Evolutionary conservation across 1,140 invertebrate genomes (phyloP).

Genomic region (Sogatella furcifera): DNA sequence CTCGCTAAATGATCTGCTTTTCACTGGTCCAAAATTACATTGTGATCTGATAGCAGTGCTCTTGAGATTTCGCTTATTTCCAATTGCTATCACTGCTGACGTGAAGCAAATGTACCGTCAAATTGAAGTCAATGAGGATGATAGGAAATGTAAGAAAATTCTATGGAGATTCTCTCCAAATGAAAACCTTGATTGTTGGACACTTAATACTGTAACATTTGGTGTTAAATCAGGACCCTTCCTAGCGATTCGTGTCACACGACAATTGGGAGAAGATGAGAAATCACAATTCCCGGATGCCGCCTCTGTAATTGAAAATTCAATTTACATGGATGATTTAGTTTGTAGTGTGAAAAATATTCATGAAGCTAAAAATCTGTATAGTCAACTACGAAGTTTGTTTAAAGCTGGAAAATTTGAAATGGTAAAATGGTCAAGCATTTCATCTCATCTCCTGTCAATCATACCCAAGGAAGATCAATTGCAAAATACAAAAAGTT

Average conservation of each 20-base stretch:
- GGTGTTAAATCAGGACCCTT: background rate
- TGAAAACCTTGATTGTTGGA: background rate
- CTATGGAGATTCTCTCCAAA: background rate
- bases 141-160: background rate
- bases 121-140: background rate
- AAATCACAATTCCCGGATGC: too few species aligned
- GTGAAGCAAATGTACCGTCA: slow-evolving; percentile 20
- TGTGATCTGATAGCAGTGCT: slow-evolving; percentile 6
- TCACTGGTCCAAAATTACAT: slow-evolving; percentile 20
- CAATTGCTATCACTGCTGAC: slow-evolving; percentile 19
- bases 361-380: too few species aligned
- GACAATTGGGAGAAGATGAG: background rate
- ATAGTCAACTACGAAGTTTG: too few species aligned
- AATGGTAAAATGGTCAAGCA: too few species aligned
- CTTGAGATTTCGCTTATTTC: slow-evolving; percentile 11
- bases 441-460: too few species aligned
- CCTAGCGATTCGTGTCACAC: background rate
- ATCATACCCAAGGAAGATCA: too few species aligned
- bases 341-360: too few species aligned
- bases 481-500: too few species aligned
- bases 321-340: too few species aligned
- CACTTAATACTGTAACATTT: background rate
- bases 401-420: too few species aligned
- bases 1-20: slow-evolving; percentile 28
- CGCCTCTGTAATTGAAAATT: too few species aligned